Conservation (phyloP, 2,797 vertebrate species). For the Sebastes vulpes region DNA sequence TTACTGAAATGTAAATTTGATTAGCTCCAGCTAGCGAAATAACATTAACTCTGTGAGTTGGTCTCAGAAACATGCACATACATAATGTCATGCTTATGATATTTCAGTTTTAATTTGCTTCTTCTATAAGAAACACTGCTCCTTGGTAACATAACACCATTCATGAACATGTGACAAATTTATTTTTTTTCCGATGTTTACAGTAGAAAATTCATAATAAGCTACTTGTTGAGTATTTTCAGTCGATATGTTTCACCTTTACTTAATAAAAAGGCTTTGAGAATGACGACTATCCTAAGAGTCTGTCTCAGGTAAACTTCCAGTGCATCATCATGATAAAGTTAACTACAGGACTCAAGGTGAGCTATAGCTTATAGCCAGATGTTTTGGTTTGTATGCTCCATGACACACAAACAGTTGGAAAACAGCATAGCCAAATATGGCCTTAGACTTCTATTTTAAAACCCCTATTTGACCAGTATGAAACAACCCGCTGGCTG, state of each 20-base stretch:
- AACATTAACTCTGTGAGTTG: too few species aligned
- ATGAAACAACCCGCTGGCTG: neutral
- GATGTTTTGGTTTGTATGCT: neutral
- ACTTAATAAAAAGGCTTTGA: neutral
- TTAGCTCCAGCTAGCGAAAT: too few species aligned
- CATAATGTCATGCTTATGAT: too few species aligned
- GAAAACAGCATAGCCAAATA: neutral
- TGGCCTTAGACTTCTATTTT: too few species aligned
- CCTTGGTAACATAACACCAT: neutral
- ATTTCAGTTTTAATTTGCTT: too few species aligned
- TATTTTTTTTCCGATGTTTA: neutral
- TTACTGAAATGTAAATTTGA: too few species aligned
- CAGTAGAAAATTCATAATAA: neutral
- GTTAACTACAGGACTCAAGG: neutral
- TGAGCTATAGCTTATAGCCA: neutral
- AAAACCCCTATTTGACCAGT: neutral
- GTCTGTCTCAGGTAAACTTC: neutral
- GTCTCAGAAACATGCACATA: too few species aligned
- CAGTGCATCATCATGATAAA: neutral
- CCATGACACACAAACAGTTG: neutral
- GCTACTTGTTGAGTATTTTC: neutral
- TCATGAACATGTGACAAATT: neutral
- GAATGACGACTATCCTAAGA: neutral
- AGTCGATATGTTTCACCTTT: neutral
- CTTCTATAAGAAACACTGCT: neutral